Conservation (phyloP, 1,140 invertebrate species). For the Sipha flava region DNA sequence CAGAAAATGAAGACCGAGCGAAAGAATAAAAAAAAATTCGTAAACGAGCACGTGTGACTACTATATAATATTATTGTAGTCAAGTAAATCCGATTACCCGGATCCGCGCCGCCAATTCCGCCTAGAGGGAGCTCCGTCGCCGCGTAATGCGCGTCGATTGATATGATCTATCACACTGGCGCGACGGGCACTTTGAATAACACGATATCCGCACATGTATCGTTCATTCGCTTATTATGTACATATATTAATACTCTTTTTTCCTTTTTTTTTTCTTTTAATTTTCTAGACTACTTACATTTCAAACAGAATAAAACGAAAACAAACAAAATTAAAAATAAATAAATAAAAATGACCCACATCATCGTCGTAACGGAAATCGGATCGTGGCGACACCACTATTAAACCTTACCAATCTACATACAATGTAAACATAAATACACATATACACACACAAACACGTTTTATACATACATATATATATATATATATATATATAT, state of each 20-base stretch:
- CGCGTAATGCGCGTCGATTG: conserved; percentile 1
- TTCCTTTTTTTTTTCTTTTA: background rate
- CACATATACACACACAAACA: no score
- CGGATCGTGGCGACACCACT: background rate
- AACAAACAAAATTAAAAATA: background rate
- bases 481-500: no score
- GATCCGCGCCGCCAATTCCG: background rate
- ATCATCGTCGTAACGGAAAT: background rate
- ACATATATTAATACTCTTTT: background rate
- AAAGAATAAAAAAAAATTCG: no score
- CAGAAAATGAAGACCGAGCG: no score
- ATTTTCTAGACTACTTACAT: background rate
- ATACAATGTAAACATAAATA: no score
- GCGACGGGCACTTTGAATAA: background rate
- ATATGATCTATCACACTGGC: background rate
- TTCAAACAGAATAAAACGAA: background rate
- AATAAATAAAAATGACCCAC: background rate
- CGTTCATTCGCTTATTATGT: background rate
- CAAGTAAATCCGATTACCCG: background rate
- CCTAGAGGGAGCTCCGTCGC: no score
- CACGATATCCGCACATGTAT: background rate
- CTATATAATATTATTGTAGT: no score
- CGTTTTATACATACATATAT: no score
- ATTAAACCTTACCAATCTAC: no score
- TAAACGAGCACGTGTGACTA: no score